Evolutionary conservation across 1,140 invertebrate species (phyloP).

Genomic region (Nasonia vitripennis): DNA sequence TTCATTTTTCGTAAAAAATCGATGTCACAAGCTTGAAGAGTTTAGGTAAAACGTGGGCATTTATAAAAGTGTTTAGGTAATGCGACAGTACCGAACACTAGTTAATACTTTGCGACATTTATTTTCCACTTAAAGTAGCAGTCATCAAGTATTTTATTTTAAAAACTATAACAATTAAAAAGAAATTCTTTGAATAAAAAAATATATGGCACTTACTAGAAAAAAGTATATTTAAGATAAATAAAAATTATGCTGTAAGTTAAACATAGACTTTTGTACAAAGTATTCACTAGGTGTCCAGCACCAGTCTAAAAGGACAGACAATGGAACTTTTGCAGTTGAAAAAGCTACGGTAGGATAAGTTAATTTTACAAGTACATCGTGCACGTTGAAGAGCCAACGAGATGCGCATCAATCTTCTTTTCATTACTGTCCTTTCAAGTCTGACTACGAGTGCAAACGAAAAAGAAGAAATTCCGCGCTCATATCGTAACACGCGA

Average conservation of each 20-base stretch:
- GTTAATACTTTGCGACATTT: conserved; percentile 26
- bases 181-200: not conserved
- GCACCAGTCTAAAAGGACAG: conserved; percentile 14
- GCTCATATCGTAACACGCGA: not conserved
- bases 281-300: conserved; percentile 39
- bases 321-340: conserved; percentile 28
- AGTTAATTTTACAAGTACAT: not conserved
- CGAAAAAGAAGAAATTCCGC: not conserved
- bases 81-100: not conserved
- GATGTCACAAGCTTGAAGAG: not conserved
- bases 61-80: conserved; percentile 7
- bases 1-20: not conserved
- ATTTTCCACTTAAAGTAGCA: conserved; percentile 22
- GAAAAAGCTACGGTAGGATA: not conserved
- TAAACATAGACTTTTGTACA: conserved; percentile 23
- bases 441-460: not conserved
- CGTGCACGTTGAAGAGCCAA: not conserved
- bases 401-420: not conserved
- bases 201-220: conserved; percentile 40
- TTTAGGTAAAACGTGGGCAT: not conserved
- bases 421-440: not conserved
- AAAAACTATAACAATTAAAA: not conserved
- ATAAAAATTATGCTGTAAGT: conserved; percentile 33
- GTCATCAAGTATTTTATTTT: not conserved
- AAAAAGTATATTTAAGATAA: not conserved